Evolutionary conservation across 2,888 invertebrate species (phyloP), one percentile per base, ranked within the genome.

Genomic region (Campaea margaritaria): DNA sequence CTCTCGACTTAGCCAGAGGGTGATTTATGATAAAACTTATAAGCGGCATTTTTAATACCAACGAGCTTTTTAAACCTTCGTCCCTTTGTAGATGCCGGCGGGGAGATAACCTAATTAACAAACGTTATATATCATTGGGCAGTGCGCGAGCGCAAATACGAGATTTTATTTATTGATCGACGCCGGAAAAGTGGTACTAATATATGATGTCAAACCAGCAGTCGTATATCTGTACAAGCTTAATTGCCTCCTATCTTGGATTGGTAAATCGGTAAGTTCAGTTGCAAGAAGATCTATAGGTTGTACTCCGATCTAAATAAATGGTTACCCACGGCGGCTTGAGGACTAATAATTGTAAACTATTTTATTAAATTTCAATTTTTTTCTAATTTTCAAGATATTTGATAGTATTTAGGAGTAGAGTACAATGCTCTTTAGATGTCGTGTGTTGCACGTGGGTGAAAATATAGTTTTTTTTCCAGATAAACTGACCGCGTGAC

Each of bases 51-150:
- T 89, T 91, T 89, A 88, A 89, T 91, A 90, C 88, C 90, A 91
- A 89, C 87, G 87, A 87, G 85, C 83, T 83, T 87, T 88, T 89
- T 86, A 87, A 84, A 74, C 69, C 65, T 56, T 55, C 53, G 78
- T 45, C 78, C 83, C 85, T 91, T 91, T 91, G 87, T 79, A 82
- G 91, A 91, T 91, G 86, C 92, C 92, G 92, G 82, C 78, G 59
- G 64, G 59, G 68, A 87, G 91, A 91, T 92, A 91, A 92, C 89
- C 90, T 91, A 91, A 91, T 92, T 92, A 91, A 91, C 89, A 86
- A 89, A 91, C 82, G 86, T 87, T 87, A 83, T 90, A 86, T 86
- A 85, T 88, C 87, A 88, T 79, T 84, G 84, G 77, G 65, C 72
- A 76, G 78, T 74, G 45, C 80, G 75, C 53, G 78, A 78, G 78